Base-by-base conservation (phyloP, 2,113 vertebrate genomes). In the Syngnathus floridae region DNA sequence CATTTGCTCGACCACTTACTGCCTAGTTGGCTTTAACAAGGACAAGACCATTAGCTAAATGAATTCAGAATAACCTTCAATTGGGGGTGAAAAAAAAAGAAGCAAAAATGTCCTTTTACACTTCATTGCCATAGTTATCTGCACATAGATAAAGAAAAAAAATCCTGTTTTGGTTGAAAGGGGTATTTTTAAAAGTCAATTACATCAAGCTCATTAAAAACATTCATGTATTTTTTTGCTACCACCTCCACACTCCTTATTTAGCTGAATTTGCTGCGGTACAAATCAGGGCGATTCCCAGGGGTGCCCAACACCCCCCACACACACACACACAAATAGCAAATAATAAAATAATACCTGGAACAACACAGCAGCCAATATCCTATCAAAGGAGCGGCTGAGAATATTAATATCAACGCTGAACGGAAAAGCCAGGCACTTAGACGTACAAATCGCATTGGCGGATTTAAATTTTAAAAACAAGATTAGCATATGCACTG, bases 351-450 rank as follows among this genome's bases (percentile, higher is more conserved):
- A 78, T 73, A 83, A 81, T 69, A 77, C 79, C 85, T 64, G 63
- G 57, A 82, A 81, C 75, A 80, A 84, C 77, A 77, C 72, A 77
- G 66, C 74, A 76, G 81, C 87, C 82, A 77, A 79, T 85, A 85
- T 88, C 77, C 84, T 85, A 86, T 88, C 87, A 89, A 85, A 88
- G 86, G 70, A 76, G 57, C 75, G n/a, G 74, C 83, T 69, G 77
- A 83, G 78, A 82, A 78, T 87, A 89, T 90, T 88, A 82, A 87
- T 89, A 85, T 84, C 80, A 74, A 78, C 77, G 73, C 71, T 78
- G 85, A 87, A 86, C 83, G 77, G 83, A 84, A 90, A 89, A 89
- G 12, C 88, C 82, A 89, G 80, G 76, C 84, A 84, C 83, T 87
- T 86, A 86, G 80, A 82, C 82, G 80, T 82, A 88, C 88, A 87